Evolutionary conservation across 2,888 invertebrate species (phyloP).

Genomic region (Calephelis perditalis): DNA sequence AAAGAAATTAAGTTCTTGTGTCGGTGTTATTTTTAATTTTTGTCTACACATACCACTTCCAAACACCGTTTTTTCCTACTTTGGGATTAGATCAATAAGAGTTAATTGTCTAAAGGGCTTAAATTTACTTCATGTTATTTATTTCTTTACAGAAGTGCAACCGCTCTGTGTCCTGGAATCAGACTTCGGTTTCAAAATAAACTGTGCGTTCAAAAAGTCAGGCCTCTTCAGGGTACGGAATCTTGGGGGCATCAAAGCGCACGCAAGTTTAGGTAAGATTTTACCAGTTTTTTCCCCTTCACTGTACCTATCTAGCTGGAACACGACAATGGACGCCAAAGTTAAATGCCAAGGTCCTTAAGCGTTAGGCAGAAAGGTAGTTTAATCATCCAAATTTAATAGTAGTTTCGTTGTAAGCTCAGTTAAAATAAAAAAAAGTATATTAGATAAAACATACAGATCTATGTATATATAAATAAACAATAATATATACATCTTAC

Average conservation of each 20-base stretch:
- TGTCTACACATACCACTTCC: not conserved
- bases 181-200: constrained; percentile 92
- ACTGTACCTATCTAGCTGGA: too few species aligned
- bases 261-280: constrained; percentile 90
- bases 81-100: not conserved
- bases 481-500: too few species aligned
- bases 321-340: too few species aligned
- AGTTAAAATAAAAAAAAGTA: too few species aligned
- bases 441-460: too few species aligned
- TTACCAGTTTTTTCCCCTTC: not conserved
- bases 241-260: constrained; percentile 93
- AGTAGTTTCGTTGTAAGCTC: too few species aligned
- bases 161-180: constrained; percentile 92
- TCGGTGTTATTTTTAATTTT: too few species aligned
- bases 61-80: not conserved
- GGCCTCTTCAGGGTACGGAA: constrained; percentile 93
- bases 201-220: constrained; percentile 95
- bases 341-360: too few species aligned
- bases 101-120: not conserved
- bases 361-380: too few species aligned
- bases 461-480: too few species aligned
- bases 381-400: too few species aligned
- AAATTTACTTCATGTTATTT: not conserved
- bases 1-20: too few species aligned
- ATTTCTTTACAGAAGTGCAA: constrained; percentile 77